Conservation (phyloP, 2,797 vertebrate species). For the Etheostoma nigrum region DNA sequence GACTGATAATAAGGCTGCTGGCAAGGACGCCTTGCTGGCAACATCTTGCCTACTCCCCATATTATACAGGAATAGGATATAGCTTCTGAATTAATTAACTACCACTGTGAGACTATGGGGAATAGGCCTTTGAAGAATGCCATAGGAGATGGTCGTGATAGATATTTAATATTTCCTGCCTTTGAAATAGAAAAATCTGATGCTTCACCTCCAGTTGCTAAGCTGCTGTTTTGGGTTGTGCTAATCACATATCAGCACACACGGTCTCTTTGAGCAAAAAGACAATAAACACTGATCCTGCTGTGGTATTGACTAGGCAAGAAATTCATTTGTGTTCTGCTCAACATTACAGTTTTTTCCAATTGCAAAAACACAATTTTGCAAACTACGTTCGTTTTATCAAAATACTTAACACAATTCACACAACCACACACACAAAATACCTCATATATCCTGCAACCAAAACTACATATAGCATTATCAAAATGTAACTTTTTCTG, state of each 20-base stretch:
- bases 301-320: slow-evolving; percentile 30
- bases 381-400: no score
- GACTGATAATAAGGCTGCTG: slow-evolving; percentile 63
- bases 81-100: slow-evolving; percentile 55
- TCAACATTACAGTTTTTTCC: slow-evolving; percentile 12
- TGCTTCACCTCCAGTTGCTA: no score
- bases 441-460: no score
- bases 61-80: slow-evolving; percentile 51
- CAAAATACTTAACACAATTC: no score
- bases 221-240: no score
- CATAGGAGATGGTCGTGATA: slow-evolving; percentile 18
- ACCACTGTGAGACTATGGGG: slow-evolving; percentile 23
- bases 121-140: slow-evolving; percentile 38
- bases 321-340: slow-evolving; percentile 46
- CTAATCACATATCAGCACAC: slow-evolving; percentile 28
- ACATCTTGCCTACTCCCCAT: slow-evolving; percentile 39
- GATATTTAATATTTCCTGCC: slow-evolving; percentile 27
- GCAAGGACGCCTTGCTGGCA: slow-evolving; percentile 64
- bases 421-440: no score
- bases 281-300: slow-evolving; percentile 45
- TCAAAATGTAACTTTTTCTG: no score
- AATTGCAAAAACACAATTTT: no score
- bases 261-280: slow-evolving; percentile 3
- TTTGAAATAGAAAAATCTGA: slow-evolving; percentile 31
- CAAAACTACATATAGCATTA: no score